Percentiles rank a stretch among this genome's conserved stretches.
Evolutionary conservation across 2,113 vertebrate genomes (phyloP).

Genomic region (Stercorarius parasiticus): DNA sequence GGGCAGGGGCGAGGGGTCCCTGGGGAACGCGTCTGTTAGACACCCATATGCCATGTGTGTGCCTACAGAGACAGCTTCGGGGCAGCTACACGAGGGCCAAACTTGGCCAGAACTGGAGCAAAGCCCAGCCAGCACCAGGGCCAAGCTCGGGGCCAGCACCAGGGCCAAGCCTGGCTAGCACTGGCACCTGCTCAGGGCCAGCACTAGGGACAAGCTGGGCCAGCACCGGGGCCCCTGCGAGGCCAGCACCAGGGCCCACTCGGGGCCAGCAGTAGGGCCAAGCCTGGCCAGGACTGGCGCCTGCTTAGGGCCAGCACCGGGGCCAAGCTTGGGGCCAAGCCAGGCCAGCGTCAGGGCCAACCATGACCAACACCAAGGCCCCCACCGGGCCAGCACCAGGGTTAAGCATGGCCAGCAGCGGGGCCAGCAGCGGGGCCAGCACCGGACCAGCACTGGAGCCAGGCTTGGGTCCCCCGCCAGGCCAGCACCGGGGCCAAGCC

Average conservation of each 20-base stretch:
- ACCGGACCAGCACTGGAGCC: no score
- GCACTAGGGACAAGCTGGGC: neutral
- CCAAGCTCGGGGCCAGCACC: neutral
- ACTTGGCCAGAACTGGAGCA: neutral
- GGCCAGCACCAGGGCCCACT: neutral
- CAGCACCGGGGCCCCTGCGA: neutral
- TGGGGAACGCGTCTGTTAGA: fast-evolving
- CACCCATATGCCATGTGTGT: fast-evolving
- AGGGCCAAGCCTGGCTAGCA: neutral
- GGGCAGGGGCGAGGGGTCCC: fast-evolving
- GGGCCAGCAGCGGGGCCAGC: neutral
- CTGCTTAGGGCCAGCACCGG: no score
- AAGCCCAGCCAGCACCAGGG: neutral
- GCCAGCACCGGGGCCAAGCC: neutral
- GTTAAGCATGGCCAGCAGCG: no score
- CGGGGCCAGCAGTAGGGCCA: no score
- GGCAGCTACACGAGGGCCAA: neutral
- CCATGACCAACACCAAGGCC: no score
- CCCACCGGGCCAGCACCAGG: no score
- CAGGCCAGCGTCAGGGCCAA: neutral
- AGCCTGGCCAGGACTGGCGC: neutral
- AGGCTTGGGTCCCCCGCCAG: neutral
- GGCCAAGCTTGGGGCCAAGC: no score
- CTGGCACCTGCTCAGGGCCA: neutral
- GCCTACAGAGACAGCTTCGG: neutral